Base-by-base conservation (phyloP, 2,797 vertebrate species). In the Micromesistius poutassou region DNA sequence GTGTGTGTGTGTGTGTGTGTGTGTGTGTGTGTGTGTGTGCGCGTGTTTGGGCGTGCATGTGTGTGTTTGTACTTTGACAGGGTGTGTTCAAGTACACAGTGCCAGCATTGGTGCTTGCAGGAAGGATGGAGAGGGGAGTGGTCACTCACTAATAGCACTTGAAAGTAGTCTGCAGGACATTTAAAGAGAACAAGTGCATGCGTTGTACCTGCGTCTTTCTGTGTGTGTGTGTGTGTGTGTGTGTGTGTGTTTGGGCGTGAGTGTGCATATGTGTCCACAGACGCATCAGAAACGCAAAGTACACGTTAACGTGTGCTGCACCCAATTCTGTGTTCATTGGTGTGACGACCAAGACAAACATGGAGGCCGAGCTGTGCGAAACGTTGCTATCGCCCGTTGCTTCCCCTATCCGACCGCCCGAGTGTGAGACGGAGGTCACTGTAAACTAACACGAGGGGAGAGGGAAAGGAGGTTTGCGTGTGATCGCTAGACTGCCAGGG, bases 91-190 rank as follows among this genome's bases (percentile, higher is more conserved):
- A 22, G 46, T 22, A 14, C 6, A 55, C 79, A 80, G 80, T 87
- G 84, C 76, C 88, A 88, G 87, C 81, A 87, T 73, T 76, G 76
- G 86, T 88, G 79, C 81, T 87, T 87, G 79, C 81, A 84, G 76
- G 83, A 76, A 86, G 81, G 76, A 80, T 50, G 68, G 84, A 83
- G 81, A 89, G 82, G 71, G 75, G 77, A 89, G 82, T 76, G 71
- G 76, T 82, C 79, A 76, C 84, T 82, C 79, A 76, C 84, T 86
- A 92, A 91, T 88, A 84, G 88, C 82, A 85, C 85, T 87, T 80
- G 71, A 88, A 88, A 79, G 74, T 80, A 83, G 75, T 68, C 40
- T 46, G 16, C 28, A 30, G 30, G 73, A 74, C 73, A 40, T 74
- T 55, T 74, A 74, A 55, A 55, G 28, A 55, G 28, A 31, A 50